Evolutionary conservation across 2,113 vertebrate species (phyloP), one percentile per base, ranked within the genome.

Genomic region (Esox niger): DNA sequence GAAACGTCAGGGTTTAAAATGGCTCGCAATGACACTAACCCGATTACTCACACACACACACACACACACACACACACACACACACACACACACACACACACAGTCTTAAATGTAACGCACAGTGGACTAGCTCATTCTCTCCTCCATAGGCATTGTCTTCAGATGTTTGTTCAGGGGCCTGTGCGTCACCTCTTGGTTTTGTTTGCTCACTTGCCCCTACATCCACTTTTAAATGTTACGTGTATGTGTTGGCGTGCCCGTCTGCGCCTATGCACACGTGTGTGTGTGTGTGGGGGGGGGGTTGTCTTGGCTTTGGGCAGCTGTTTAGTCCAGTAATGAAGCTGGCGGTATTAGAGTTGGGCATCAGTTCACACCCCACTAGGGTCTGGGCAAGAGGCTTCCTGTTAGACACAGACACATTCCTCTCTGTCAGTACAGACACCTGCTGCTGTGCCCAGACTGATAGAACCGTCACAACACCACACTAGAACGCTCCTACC

Each of bases 101-200:
- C 33, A 25, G 10, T 58, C 68, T 32, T 59, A 81, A 78, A 87
- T 69, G 30, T 7, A 30, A 63, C 67, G 47, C 7, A 74, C 55
- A 60, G 27, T 23, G 30, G 8, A 68, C 43, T 62, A 8, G 26
- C 30, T 30, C 59, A 33, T 61, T 33, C 31, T 21, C 31, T 77
- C 71, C 78, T 87, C 80, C 82, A 81, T 86, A 76, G 77, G 80
- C 69, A 86, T 88, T 88, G 86, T 87, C 73, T 81, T 73, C 74
- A 74, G 58, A n/a, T 86, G 83, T 87, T 87, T 84, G 68, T 85
- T 68, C 71, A 79, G 84, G 85, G 82, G 77, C 59, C 56, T 58
- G n/a, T 27, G 30, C 56, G 13, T 58, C 6, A 1, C 73, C 1
- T 76, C 82, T 80, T 88, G 87, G 82, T 88, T 75, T 70, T 66